A percentile compares a stretch with the other conserved stretches of the same genome.
Conservation (phyloP, 2,113 vertebrate genomes). For the Rhinoptilus africanus region DNA sequence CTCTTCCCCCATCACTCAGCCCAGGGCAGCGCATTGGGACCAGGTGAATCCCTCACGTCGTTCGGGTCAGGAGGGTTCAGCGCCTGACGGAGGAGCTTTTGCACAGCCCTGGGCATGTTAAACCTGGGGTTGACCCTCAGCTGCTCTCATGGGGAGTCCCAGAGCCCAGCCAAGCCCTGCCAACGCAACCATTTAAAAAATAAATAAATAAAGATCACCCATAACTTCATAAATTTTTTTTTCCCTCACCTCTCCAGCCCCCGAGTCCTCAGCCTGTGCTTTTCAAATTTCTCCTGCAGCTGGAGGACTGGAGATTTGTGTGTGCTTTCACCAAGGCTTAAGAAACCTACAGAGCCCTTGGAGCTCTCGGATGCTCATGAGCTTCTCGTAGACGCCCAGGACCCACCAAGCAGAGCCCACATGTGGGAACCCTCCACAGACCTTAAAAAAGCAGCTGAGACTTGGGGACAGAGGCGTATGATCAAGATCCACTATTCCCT, state of each 20-base stretch:
- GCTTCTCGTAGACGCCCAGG: background rate
- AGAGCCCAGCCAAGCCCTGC: background rate
- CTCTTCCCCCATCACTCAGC: background rate
- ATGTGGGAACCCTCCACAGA: accelerated
- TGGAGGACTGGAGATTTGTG: background rate
- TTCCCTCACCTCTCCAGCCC: background rate
- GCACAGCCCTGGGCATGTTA: background rate
- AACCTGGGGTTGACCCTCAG: background rate
- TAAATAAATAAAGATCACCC: too few species aligned
- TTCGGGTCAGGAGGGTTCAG: background rate
- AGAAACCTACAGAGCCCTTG: background rate
- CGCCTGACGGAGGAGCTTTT: background rate
- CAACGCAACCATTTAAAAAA: background rate
- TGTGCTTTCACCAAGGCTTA: background rate
- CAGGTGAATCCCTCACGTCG: background rate
- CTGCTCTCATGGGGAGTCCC: accelerated
- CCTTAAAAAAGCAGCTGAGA: background rate
- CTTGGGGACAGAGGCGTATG: background rate
- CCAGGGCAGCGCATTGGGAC: too few species aligned
- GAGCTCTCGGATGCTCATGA: background rate
- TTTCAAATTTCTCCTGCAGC: background rate
- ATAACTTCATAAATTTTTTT: background rate
- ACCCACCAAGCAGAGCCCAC: background rate
- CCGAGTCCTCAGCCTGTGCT: background rate
- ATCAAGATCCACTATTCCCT: background rate